phyloP scores from a whole-genome alignment of 2,797 vertebrate species.

The Anableps anableps region DNA sequence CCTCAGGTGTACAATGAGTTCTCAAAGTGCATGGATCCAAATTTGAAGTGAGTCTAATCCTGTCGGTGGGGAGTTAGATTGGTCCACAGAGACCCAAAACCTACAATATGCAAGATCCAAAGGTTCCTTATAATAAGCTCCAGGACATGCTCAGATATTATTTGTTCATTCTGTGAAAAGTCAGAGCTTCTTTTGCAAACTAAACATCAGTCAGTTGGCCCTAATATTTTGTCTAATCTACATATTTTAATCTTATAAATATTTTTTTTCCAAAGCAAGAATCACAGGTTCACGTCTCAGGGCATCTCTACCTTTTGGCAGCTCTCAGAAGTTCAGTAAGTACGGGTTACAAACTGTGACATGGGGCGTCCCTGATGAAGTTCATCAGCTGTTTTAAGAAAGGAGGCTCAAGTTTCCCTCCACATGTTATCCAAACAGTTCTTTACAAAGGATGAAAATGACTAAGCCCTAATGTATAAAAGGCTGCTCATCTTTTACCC shows the following conservation, averaged over 20 bases:
- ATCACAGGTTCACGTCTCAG: not conserved
- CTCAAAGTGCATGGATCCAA: not conserved
- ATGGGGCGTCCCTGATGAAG: not conserved
- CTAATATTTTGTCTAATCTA: not conserved
- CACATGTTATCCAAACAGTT: not conserved
- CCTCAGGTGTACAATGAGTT: not conserved
- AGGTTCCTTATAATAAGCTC: not conserved
- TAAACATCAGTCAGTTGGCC: not conserved
- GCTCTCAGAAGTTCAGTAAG: not conserved
- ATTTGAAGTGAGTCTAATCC: not conserved
- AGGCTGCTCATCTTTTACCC: not conserved
- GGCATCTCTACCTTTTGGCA: not conserved
- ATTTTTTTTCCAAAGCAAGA: not conserved
- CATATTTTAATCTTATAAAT: not conserved
- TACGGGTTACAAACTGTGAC: not conserved
- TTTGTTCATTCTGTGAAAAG: not conserved
- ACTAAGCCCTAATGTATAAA: not conserved
- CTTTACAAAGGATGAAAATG: not conserved
- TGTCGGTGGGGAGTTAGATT: not conserved
- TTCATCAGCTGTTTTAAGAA: not conserved
- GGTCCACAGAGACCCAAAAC: not conserved
- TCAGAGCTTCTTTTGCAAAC: not conserved
- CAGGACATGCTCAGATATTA: not conserved
- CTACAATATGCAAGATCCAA: not conserved
- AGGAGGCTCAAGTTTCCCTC: not conserved